Conservation (phyloP, 2,797 vertebrate species). For the Pithecia hirsuta region DNA sequence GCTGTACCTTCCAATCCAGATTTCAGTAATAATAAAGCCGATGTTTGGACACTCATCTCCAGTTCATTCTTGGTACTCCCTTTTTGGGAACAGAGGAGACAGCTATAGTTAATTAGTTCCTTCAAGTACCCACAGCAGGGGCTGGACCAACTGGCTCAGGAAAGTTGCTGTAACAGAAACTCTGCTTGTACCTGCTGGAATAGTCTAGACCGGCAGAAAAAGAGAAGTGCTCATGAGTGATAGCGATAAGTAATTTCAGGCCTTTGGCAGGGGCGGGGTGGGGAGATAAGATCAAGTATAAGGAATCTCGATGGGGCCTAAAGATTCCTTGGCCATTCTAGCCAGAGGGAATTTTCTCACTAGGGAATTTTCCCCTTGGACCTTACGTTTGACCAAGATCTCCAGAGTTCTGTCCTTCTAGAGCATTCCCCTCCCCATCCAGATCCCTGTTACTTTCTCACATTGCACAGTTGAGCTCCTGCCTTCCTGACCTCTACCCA, state of each 20-base stretch:
- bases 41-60: background rate
- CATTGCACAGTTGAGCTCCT: background rate
- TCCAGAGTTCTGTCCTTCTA: background rate
- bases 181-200: background rate
- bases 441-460: background rate
- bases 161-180: background rate
- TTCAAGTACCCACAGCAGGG: background rate
- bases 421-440: background rate
- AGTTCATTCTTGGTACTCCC: background rate
- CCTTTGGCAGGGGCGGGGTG: background rate
- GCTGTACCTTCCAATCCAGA: background rate
- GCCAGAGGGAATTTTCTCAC: background rate
- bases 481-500: rapidly evolving
- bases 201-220: background rate
- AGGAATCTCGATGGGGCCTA: background rate
- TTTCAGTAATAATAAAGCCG: background rate
- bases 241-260: background rate
- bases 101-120: background rate
- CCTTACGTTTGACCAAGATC: background rate
- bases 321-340: background rate
- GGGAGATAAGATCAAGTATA: background rate
- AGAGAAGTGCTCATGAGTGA: rapidly evolving
- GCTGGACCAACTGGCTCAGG: background rate
- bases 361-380: background rate
- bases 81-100: background rate